Conservation (phyloP, 2,113 vertebrate species). For the Oreochromis tanganicae region DNA sequence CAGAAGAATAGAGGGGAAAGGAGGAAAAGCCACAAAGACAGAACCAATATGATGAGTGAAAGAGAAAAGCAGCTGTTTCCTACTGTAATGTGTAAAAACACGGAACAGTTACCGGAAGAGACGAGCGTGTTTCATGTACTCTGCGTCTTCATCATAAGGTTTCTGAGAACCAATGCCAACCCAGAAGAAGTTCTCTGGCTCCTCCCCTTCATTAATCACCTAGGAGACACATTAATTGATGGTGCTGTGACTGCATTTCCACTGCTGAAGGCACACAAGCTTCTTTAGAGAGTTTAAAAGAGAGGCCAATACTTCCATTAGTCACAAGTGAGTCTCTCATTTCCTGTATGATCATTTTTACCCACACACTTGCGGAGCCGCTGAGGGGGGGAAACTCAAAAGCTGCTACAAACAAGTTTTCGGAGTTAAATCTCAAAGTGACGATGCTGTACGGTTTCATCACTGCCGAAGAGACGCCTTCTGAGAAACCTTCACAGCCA, state of each 20-base stretch:
- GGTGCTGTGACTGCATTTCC: neutral
- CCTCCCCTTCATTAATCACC: slow-evolving; percentile 96
- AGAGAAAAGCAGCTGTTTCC: neutral
- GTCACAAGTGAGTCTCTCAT: neutral
- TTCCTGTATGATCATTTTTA: neutral
- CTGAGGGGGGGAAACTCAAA: neutral
- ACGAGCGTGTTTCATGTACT: slow-evolving; percentile 92
- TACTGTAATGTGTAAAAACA: neutral
- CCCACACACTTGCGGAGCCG: neutral
- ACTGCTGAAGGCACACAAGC: neutral
- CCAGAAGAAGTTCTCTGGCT: slow-evolving; percentile 99
- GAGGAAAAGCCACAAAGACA: neutral
- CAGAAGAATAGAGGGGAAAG: neutral
- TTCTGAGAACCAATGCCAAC: slow-evolving; percentile 94
- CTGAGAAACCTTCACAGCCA: neutral
- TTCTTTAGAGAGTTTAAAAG: neutral
- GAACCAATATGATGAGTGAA: neutral
- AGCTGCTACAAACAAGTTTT: neutral
- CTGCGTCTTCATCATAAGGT: slow-evolving; percentile 87
- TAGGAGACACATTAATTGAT: slow-evolving; percentile 30
- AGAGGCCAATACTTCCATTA: neutral
- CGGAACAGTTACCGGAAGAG: slow-evolving; percentile 79
- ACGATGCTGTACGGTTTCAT: neutral
- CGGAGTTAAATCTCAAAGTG: neutral
- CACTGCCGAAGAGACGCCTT: neutral